Evolutionary conservation across 2,113 vertebrate genomes (phyloP), one percentile per base, ranked within the genome.

Genomic region (Grantiella picta): DNA sequence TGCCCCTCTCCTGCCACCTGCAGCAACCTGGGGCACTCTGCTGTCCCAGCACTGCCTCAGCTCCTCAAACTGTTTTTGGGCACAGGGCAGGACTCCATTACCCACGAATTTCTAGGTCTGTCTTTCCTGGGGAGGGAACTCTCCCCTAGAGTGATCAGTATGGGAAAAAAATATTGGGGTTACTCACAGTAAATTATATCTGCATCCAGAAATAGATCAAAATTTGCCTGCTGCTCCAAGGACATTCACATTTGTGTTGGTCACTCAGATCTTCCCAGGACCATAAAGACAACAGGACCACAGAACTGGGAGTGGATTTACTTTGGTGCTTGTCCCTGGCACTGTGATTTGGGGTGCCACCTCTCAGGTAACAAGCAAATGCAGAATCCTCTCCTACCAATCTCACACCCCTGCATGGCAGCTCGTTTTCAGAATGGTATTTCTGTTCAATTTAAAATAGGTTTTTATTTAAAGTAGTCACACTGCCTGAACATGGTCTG

Each of bases 51-150:
- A 49, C 11, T 65, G 7, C 10, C 52, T 42, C 23, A 4, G 21
- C 0, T n/a, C 86, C 64, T 61, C 24, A 4, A 38, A 24, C 4
- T 10, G 2, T 3, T 63, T 8, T 8, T 15, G 3, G 40, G 21
- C 61, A 45, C 21, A 33, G 29, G 16, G 22, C 40, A 91, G 29
- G 36, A 35, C 23, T 54, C 38, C 10, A 3, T 3, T 23, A 15
- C 28, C 29, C 14, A 17, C 35, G 27, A 5, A 27, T 15, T 71
- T 76, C 57, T 25, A 42, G 14, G 31, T 29, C 8, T 31, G 57
- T 40, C 33, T 33, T 60, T 60, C 12, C 44, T 17, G 36, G 47
- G 36, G 36, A 83, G 21, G 6, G 23, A 86, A 23, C 49, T 25
- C 29, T 65, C 13, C 12, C 16, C 14, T 47, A 5, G 12, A 65